A percentile compares a stretch with the other conserved stretches of the same genome.
phyloP scores from a whole-genome alignment of 2,888 invertebrate species.

The Amblyteles armatorius region DNA sequence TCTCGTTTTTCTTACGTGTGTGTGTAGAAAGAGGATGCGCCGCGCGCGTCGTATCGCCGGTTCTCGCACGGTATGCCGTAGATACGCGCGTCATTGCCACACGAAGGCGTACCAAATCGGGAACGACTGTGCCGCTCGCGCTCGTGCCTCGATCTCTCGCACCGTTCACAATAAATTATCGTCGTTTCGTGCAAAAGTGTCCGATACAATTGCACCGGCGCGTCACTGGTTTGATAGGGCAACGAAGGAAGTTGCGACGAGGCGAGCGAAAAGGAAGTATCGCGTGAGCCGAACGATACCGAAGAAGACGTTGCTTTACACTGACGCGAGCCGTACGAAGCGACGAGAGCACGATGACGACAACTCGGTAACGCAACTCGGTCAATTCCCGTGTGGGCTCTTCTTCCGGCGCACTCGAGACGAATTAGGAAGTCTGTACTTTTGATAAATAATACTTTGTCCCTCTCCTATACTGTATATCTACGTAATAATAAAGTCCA shows the following conservation, averaged over 20 bases:
- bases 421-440: conserved; percentile 41
- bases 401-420: conserved; percentile 48
- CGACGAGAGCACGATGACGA: conserved; percentile 43
- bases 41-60: neutral
- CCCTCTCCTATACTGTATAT: neutral
- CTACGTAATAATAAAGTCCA: too few species aligned
- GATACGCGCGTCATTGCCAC: neutral
- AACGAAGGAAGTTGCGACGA: conserved; percentile 4
- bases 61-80: neutral
- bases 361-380: conserved; percentile 14
- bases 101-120: neutral
- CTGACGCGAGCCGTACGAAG: conserved; percentile 10
- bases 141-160: neutral
- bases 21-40: neutral
- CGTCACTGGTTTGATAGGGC: neutral
- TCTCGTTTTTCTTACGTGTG: neutral
- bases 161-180: conserved; percentile 13
- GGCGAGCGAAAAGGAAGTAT: conserved; percentile 32
- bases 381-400: conserved; percentile 56
- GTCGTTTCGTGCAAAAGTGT: conserved; percentile 10
- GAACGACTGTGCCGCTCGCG: neutral
- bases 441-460: conserved; percentile 9
- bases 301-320: conserved; percentile 14
- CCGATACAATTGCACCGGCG: conserved; percentile 1
- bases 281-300: conserved; percentile 40